Percentiles rank a stretch among this genome's conserved stretches.
Conservation (phyloP, 2,888 invertebrate genomes). For the Nyleta sp. region DNA sequence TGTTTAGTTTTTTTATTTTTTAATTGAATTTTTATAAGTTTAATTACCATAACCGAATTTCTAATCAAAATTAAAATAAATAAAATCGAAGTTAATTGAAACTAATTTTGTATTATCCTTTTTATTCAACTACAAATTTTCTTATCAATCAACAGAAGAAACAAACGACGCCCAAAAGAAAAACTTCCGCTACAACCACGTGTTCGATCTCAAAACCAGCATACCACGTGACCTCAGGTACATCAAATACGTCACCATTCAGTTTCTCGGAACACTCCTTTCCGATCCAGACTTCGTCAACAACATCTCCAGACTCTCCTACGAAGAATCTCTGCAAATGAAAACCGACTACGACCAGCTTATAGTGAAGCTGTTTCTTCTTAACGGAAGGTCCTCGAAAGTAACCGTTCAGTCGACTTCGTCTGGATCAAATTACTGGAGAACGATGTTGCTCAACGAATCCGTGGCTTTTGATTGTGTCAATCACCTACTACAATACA, state of each 20-base stretch:
- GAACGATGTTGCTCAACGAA: slow-evolving; percentile 89
- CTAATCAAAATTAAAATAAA: no score
- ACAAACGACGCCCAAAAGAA: slow-evolving; percentile 8
- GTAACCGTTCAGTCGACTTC: slow-evolving; percentile 85
- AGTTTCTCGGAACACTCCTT: slow-evolving; percentile 88
- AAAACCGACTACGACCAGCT: slow-evolving; percentile 87
- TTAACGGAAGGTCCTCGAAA: slow-evolving; percentile 87
- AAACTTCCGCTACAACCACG: slow-evolving; percentile 77
- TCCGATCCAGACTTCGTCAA: slow-evolving; percentile 88
- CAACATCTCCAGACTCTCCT: slow-evolving; percentile 84
- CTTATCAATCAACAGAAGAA: slow-evolving; percentile 8
- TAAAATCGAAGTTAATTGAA: no score
- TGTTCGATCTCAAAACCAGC: slow-evolving; percentile 87
- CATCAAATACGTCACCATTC: slow-evolving; percentile 91
- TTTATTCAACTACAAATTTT: slow-evolving; percentile 7
- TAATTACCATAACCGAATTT: no score
- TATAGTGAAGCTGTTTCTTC: slow-evolving; percentile 87
- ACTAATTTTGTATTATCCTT: slow-evolving; percentile 39
- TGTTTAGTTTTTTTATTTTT: no score
- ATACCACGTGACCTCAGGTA: slow-evolving; percentile 91
- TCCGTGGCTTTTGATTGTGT: slow-evolving; percentile 89
- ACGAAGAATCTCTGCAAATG: slow-evolving; percentile 83
- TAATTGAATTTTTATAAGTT: no score
- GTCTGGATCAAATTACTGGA: slow-evolving; percentile 91
- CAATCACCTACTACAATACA: slow-evolving; percentile 90